A percentile compares a stretch with the other conserved stretches of the same genome.
phyloP scores from a whole-genome alignment of 2,797 vertebrate species.

The Oreortyx pictus region DNA sequence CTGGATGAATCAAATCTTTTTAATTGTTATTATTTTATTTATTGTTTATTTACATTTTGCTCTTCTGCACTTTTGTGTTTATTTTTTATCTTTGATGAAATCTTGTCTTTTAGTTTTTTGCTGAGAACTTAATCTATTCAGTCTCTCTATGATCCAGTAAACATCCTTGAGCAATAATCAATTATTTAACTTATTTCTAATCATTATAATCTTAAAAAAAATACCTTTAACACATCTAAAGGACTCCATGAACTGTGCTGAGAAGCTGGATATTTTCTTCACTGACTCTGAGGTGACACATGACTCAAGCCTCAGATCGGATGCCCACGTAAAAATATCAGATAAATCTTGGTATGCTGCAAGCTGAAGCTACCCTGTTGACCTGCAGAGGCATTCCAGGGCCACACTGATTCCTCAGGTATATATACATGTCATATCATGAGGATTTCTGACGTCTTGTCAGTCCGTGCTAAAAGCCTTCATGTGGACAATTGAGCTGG shows the following conservation, averaged over 20 bases:
- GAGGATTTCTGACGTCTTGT: not conserved
- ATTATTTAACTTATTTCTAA: not conserved
- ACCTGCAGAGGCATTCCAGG: not conserved
- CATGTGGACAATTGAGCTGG: not conserved
- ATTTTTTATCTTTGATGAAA: not conserved
- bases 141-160: not conserved
- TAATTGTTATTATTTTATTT: too few relatives aligned
- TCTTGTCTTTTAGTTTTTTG: not conserved
- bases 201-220: constrained; percentile 5
- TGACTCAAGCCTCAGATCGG: not conserved
- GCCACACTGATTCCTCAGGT: accelerated
- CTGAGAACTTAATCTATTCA: not conserved
- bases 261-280: not conserved
- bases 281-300: not conserved
- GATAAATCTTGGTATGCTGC: not conserved
- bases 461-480: not conserved
- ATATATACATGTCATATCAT: not conserved
- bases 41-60: not conserved
- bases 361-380: not conserved
- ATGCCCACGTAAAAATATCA: not conserved
- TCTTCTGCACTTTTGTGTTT: not conserved
- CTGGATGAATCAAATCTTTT: not conserved
- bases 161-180: accelerated
- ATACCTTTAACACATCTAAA: not conserved
- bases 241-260: not conserved